Conservation (phyloP, 2,797 vertebrate genomes). For the Anguilla marmorata region DNA sequence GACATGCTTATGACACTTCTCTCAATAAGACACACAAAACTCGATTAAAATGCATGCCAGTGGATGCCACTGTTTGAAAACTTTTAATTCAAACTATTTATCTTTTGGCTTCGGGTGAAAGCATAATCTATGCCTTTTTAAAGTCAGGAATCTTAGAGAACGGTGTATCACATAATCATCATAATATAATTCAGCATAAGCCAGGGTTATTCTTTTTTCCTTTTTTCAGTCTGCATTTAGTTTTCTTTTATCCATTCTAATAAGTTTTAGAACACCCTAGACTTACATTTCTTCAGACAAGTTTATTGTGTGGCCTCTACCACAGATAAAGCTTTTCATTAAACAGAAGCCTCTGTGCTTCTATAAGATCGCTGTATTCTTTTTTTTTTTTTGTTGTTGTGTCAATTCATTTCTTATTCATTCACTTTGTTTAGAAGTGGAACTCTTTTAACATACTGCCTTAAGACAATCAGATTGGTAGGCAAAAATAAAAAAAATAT, state of each 20-base stretch:
- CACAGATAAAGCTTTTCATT: slow-evolving; percentile 25
- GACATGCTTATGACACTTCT: slow-evolving; percentile 8
- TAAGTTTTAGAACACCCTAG: background rate
- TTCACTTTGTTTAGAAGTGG: slow-evolving; percentile 5
- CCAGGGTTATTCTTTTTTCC: background rate
- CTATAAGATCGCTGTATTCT: background rate
- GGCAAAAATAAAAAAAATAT: background rate
- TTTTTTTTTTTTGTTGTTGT: background rate
- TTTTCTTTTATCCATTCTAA: background rate
- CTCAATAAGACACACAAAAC: slow-evolving; percentile 19
- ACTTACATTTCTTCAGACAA: slow-evolving; percentile 4
- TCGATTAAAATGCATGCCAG: background rate
- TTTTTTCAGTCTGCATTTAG: background rate
- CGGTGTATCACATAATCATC: slow-evolving; percentile 13
- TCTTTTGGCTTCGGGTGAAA: slow-evolving; percentile 12
- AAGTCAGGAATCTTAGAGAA: slow-evolving; percentile 4
- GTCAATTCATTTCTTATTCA: background rate
- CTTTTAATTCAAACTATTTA: slow-evolving; percentile 11
- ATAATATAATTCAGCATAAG: background rate
- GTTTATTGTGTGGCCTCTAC: slow-evolving; percentile 26
- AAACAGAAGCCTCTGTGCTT: background rate
- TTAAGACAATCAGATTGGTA: background rate
- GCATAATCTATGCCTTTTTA: background rate
- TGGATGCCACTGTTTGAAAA: background rate
- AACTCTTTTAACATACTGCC: background rate